phyloP scores from a whole-genome alignment of 2,888 invertebrate species.

The Odontothrips loti region DNA sequence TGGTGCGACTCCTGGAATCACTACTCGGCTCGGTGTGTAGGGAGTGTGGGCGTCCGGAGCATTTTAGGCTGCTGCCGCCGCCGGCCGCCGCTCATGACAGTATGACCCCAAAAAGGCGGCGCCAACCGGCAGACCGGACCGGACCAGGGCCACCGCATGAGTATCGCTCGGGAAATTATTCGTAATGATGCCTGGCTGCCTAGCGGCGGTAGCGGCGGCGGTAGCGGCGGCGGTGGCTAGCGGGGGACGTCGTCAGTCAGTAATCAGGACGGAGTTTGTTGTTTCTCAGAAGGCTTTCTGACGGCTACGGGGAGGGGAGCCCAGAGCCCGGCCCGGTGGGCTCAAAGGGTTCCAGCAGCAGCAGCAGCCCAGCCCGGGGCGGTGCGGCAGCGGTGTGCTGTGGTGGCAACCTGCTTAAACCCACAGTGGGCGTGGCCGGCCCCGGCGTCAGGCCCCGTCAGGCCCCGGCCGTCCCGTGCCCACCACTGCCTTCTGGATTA shows the following conservation, averaged over 20 bases:
- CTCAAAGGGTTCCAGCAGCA: no score
- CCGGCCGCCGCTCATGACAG: no score
- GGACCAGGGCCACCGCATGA: neutral
- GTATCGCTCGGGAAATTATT: neutral
- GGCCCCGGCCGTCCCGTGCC: neutral
- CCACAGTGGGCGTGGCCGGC: conserved; percentile 6
- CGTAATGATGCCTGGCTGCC: neutral
- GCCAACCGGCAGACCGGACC: neutral
- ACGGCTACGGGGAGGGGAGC: no score
- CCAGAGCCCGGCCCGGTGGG: no score
- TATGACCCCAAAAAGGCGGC: neutral
- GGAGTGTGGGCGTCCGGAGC: no score
- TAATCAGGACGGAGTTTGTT: conserved; percentile 10
- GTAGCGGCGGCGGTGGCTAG: neutral
- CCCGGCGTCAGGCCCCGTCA: neutral
- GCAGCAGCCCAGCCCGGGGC: neutral
- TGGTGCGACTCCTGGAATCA: no score
- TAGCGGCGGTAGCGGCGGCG: neutral
- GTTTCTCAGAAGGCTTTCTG: neutral
- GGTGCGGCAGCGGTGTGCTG: neutral
- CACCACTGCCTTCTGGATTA: conserved; percentile 1
- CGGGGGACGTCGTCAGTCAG: neutral
- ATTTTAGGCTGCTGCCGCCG: no score
- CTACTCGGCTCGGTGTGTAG: no score
- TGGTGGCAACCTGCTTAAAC: conserved; percentile 16